phyloP scores from a whole-genome alignment of 92 coral and sea anemone genomes.

The Phenganax stokvisi region DNA sequence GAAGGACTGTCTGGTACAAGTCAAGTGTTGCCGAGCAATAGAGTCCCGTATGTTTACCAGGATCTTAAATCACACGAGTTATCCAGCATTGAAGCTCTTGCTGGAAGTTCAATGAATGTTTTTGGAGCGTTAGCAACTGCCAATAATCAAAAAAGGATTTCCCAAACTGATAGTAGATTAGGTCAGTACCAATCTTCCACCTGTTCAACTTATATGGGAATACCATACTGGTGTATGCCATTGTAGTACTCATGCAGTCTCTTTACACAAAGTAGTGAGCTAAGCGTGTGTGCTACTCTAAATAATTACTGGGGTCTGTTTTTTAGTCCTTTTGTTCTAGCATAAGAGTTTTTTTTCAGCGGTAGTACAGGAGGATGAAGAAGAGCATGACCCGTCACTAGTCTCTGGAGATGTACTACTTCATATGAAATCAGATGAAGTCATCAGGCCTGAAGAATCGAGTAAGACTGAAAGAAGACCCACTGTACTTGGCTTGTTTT shows the following conservation, averaged over 20 bases:
- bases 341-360: neutral
- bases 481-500: conserved; percentile 4
- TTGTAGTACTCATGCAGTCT: too few species aligned
- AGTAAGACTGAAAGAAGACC: conserved; percentile 6
- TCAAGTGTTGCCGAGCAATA: conserved; percentile 63
- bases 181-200: neutral
- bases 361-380: neutral
- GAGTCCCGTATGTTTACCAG: neutral
- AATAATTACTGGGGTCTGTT: too few species aligned
- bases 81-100: neutral
- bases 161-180: neutral
- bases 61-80: neutral
- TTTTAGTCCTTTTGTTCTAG: too few species aligned
- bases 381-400: neutral
- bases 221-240: too few species aligned
- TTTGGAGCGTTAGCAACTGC: neutral
- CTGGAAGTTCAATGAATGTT: neutral
- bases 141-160: neutral
- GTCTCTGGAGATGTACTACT: neutral
- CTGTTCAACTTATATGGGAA: too few species aligned
- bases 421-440: neutral
- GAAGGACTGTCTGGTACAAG: conserved; percentile 70
- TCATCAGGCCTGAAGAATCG: neutral
- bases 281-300: too few species aligned
- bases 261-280: too few species aligned